Percentiles rank a stretch among this genome's conserved stretches.
Conservation (phyloP, 2,797 vertebrate species). For the Myotis pilosus region DNA sequence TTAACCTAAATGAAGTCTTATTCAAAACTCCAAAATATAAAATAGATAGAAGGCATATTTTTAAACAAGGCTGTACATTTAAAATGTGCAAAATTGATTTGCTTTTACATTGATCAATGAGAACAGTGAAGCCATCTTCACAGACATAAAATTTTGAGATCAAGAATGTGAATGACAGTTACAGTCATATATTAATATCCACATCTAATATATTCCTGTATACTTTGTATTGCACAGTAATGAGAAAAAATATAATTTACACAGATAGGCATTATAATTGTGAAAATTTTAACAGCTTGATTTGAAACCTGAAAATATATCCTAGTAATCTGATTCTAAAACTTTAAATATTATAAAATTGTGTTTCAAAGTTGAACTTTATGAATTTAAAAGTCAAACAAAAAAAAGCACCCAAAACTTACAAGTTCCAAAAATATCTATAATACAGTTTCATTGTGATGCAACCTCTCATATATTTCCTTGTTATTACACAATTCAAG, state of each 20-base stretch:
- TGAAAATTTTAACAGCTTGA: neutral
- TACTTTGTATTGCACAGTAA: neutral
- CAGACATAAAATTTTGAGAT: neutral
- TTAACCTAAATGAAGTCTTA: slow-evolving; percentile 8
- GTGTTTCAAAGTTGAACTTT: neutral
- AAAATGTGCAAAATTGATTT: neutral
- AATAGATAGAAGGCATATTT: neutral
- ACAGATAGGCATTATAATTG: neutral
- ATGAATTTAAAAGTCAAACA: neutral
- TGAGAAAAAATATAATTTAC: neutral
- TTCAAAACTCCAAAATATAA: neutral
- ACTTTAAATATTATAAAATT: neutral
- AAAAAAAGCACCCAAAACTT: neutral
- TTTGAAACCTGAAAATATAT: slow-evolving; percentile 13
- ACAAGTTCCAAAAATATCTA: neutral
- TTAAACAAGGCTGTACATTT: neutral
- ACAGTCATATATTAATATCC: neutral
- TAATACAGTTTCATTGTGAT: neutral
- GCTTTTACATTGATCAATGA: neutral
- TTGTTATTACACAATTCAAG: neutral
- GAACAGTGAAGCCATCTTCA: neutral
- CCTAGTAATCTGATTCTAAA: neutral
- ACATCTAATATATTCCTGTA: neutral
- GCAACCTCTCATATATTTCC: no score
- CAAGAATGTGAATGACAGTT: neutral